Evolutionary conservation across 2,113 vertebrate genomes (phyloP).

Genomic region (Pao palembangensis): DNA sequence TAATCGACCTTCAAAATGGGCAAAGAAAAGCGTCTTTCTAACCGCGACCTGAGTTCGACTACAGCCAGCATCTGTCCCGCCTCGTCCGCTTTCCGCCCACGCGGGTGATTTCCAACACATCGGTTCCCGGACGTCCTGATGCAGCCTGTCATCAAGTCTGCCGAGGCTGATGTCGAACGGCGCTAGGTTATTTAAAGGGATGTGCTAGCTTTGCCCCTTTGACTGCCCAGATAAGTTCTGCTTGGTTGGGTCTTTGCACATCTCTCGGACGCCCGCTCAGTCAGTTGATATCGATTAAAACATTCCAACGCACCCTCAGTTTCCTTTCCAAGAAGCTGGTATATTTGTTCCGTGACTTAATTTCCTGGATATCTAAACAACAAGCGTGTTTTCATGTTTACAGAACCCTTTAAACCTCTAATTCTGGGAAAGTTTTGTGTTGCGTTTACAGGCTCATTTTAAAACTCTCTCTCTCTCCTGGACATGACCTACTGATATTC

Average conservation of each 20-base stretch:
- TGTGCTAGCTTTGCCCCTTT: slow-evolving; percentile 71
- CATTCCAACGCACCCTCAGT: not conserved
- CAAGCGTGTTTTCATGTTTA: too few species aligned
- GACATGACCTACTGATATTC: slow-evolving; percentile 35
- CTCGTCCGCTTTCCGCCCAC: slow-evolving; percentile 28
- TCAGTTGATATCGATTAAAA: slow-evolving; percentile 12
- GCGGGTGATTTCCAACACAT: slow-evolving; percentile 60
- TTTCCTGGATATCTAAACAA: too few species aligned
- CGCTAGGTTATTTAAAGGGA: slow-evolving; percentile 75
- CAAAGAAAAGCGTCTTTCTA: not conserved
- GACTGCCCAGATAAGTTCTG: slow-evolving; percentile 51
- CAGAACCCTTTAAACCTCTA: too few species aligned
- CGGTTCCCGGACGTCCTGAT: slow-evolving; percentile 54
- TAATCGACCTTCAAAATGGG: not conserved
- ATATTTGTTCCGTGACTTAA: too few species aligned
- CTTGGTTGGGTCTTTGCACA: slow-evolving; percentile 31
- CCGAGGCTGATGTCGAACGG: slow-evolving; percentile 55
- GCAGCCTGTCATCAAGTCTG: slow-evolving; percentile 52
- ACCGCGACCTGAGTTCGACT: too few species aligned
- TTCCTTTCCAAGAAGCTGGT: not conserved
- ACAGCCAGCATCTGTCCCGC: slow-evolving; percentile 13
- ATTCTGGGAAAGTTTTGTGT: too few species aligned
- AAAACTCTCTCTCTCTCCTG: too few species aligned
- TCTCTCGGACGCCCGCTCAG: slow-evolving; percentile 6
- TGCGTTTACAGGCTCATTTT: too few species aligned